Percentiles rank a stretch among this genome's conserved stretches.
These are phyloP conservation scores for Damaliscus lunatus DNA, from an alignment of 2,113 vertebrate genomes.

Conservation along the genomic window DNA sequence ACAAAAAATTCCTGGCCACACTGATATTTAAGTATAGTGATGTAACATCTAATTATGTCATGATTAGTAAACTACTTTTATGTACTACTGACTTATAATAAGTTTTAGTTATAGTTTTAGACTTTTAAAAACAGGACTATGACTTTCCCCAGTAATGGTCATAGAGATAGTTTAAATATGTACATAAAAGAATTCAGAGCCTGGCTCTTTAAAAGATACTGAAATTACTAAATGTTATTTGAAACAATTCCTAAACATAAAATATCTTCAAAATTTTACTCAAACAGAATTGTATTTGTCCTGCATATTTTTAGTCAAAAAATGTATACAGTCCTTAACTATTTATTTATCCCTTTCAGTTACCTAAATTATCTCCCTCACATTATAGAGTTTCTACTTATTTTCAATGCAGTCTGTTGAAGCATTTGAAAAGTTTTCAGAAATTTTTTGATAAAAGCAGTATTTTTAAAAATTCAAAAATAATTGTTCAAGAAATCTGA, in stretches of 20 bases:
- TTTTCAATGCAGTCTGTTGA: neutral
- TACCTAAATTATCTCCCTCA: neutral
- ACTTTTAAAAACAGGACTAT: neutral
- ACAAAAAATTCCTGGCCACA: neutral
- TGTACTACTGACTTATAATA: neutral
- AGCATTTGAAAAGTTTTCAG: neutral
- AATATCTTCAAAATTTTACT: neutral
- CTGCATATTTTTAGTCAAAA: neutral
- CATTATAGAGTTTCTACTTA: neutral
- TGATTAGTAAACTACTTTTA: neutral
- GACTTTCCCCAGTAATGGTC: neutral
- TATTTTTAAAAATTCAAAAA: neutral
- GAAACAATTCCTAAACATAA: neutral
- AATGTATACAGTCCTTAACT: neutral
- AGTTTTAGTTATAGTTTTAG: neutral
- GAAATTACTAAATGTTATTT: neutral
- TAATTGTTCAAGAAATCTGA: neutral
- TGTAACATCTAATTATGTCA: neutral
- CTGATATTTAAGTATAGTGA: neutral
- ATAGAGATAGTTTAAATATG: neutral
- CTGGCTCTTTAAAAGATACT: neutral
- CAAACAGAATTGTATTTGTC: neutral
- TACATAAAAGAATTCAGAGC: neutral
- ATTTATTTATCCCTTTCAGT: neutral
- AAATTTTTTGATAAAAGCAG: neutral